phyloP scores from a whole-genome alignment of 37 sponge, comb jelly and placozoan species.

The Eunapius fragilis region DNA sequence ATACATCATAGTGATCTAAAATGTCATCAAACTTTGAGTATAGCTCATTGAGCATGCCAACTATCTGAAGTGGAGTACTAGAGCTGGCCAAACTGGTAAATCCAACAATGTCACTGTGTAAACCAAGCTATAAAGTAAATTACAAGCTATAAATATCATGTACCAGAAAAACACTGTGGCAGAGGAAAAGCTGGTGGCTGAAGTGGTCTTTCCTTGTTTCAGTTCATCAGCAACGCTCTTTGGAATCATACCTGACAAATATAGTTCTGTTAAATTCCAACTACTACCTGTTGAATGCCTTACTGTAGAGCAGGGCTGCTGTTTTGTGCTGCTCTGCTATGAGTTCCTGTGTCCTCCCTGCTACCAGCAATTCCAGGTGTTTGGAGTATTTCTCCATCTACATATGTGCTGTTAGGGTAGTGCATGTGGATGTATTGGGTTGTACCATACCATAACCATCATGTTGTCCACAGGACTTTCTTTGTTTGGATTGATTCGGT shows the following conservation, averaged over 20 bases:
- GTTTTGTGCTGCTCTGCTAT: conserved; percentile 85
- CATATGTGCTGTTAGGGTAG: not conserved
- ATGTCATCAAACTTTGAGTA: conserved; percentile 88
- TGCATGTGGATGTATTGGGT: not conserved
- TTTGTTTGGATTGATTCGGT: conserved; percentile 65
- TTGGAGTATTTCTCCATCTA: conserved; percentile 96
- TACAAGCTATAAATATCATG: not conserved
- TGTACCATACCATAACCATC: conserved; percentile 80
- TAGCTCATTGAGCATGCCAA: conserved; percentile 82
- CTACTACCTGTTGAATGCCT: conserved; percentile 12
- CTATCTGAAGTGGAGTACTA: conserved; percentile 88
- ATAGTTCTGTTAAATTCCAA: not conserved
- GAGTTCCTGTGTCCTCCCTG: conserved; percentile 85
- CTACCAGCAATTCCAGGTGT: conserved; percentile 82
- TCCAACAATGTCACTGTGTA: conserved; percentile 87
- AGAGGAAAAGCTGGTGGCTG: conserved; percentile 45
- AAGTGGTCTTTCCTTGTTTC: conserved; percentile 75
- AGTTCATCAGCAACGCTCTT: conserved; percentile 80
- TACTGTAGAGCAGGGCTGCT: conserved; percentile 77
- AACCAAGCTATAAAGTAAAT: not conserved
- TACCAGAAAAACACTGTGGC: conserved; percentile 90
- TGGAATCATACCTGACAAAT: conserved; percentile 81
- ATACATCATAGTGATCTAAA: conserved; percentile 87
- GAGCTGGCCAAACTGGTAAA: conserved; percentile 75
- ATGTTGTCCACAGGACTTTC: conserved; percentile 91